phyloP scores from a whole-genome alignment of 1,140 invertebrate species.

The Saccostrea echinata region DNA sequence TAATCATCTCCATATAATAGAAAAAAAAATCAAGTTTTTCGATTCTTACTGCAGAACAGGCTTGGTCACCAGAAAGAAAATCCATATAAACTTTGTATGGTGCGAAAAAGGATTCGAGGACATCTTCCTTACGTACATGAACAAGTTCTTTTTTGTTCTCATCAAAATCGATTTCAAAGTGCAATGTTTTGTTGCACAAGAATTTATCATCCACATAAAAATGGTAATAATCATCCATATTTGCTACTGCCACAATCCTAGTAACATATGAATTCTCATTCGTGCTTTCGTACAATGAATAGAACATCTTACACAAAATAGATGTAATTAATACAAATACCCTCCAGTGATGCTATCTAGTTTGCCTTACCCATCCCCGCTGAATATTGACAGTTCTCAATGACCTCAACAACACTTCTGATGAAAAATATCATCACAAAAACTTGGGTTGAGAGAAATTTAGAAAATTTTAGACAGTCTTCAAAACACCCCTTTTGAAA shows the following conservation, averaged over 20 bases:
- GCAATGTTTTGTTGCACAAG: neutral
- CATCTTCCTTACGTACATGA: neutral
- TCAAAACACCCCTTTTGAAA: no score
- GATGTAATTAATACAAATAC: slow-evolving; percentile 17
- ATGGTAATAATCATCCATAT: slow-evolving; percentile 17
- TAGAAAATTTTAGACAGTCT: no score
- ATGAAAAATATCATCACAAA: no score
- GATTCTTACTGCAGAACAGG: neutral
- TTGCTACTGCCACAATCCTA: neutral
- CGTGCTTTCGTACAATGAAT: neutral
- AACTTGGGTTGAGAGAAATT: no score
- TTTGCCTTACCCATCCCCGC: neutral
- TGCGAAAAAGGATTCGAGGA: neutral
- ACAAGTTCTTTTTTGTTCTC: slow-evolving; percentile 32
- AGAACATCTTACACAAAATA: neutral
- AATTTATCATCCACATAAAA: slow-evolving; percentile 25
- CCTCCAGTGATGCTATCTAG: neutral
- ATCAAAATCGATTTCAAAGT: slow-evolving; percentile 33
- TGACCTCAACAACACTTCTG: neutral
- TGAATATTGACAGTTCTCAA: neutral
- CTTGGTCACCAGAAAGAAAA: neutral
- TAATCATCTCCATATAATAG: no score
- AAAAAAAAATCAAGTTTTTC: no score
- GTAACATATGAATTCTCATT: neutral
- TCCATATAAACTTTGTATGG: slow-evolving; percentile 7